phyloP scores from a whole-genome alignment of 2,888 invertebrate species.

The Drosophila gaucha region DNA sequence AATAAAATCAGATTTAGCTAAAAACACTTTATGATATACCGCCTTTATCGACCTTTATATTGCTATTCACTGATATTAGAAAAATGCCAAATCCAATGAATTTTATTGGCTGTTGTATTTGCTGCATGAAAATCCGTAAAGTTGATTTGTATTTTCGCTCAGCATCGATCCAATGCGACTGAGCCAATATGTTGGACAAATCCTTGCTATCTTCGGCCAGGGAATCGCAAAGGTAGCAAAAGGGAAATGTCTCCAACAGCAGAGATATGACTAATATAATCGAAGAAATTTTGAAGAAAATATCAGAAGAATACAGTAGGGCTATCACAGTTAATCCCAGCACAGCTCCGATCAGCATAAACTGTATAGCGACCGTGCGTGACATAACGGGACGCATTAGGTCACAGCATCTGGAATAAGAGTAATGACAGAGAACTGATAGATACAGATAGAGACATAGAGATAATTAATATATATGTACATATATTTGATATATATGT shows the following conservation, averaged over 20 bases:
- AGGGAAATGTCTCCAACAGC: conserved; percentile 51
- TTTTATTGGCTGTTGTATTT: conserved; percentile 41
- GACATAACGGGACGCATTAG: conserved; percentile 41
- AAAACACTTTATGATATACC: too few species aligned
- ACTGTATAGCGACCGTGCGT: conserved; percentile 35
- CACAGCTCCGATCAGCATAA: conserved; percentile 34
- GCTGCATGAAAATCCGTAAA: conserved; percentile 33
- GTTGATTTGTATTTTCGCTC: conserved; percentile 46
- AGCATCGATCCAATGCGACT: conserved; percentile 55
- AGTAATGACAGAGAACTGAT: background rate
- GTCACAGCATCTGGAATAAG: conserved; percentile 43
- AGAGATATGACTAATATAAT: conserved; percentile 31
- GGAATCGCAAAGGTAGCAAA: conserved; percentile 48
- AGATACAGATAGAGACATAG: too few species aligned
- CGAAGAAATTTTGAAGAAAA: conserved; percentile 33
- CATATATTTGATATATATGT: background rate
- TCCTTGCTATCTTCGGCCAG: conserved; percentile 35
- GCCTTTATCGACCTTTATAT: conserved; percentile 51
- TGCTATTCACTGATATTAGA: conserved; percentile 39
- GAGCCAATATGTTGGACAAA: conserved; percentile 29
- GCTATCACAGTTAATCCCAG: conserved; percentile 41
- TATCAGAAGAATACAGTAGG: conserved; percentile 37
- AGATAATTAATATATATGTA: background rate
- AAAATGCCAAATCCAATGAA: conserved; percentile 49
- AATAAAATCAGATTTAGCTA: background rate